Evolutionary conservation across 2,113 vertebrate genomes (phyloP).

Genomic region (Lampris incognitus): DNA sequence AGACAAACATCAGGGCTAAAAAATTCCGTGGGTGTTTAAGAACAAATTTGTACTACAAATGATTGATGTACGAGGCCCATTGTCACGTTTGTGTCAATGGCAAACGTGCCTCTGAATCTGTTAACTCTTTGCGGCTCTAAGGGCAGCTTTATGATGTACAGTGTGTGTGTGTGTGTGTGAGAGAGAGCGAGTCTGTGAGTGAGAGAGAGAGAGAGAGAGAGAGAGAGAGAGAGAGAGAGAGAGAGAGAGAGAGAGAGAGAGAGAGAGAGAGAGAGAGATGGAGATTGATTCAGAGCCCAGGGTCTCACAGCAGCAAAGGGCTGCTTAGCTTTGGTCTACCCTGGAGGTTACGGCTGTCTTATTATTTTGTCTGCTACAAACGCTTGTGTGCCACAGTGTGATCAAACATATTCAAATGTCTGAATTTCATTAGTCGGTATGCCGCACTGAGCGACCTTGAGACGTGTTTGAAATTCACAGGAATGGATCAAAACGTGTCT

Average conservation of each 20-base stretch:
- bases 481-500: conserved; percentile 13
- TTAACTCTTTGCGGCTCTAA: conserved; percentile 31
- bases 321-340: conserved; percentile 33
- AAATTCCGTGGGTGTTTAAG: no score
- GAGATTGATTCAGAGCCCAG: not conserved
- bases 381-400: conserved; percentile 34
- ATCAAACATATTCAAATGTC: conserved; percentile 69
- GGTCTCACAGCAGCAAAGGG: not conserved
- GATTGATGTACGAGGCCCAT: no score
- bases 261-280: conserved; percentile 6
- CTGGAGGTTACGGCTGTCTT: conserved; percentile 30
- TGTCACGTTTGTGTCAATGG: conserved; percentile 27
- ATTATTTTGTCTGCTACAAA: conserved; percentile 23
- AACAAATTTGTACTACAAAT: no score
- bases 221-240: conserved; percentile 9
- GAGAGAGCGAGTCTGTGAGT: conserved; percentile 9
- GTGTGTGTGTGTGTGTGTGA: not conserved
- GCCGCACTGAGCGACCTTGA: conserved; percentile 49
- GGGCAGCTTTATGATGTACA: not conserved
- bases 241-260: conserved; percentile 13
- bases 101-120: conserved; percentile 42
- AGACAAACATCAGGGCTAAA: no score
- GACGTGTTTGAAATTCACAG: conserved; percentile 44
- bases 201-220: not conserved
- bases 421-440: conserved; percentile 38